phyloP scores from a whole-genome alignment of 2,888 invertebrate genomes.

The Drosophila sordidula region DNA sequence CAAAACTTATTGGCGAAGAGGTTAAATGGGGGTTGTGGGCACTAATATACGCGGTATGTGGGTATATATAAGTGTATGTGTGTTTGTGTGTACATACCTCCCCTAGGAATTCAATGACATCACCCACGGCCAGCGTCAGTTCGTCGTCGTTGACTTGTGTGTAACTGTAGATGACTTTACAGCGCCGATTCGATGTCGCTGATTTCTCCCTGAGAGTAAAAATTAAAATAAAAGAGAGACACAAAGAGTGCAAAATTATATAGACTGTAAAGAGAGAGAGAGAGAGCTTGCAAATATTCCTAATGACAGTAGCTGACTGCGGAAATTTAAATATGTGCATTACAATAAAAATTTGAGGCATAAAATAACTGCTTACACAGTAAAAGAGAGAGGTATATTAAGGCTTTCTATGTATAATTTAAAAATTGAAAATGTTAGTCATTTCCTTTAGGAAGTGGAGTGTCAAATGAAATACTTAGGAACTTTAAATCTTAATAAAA shows the following conservation, averaged over 20 bases:
- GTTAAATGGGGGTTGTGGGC: slow-evolving; percentile 75
- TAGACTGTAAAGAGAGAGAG: slow-evolving; percentile 16
- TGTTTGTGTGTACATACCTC: slow-evolving; percentile 87
- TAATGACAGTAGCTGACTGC: slow-evolving; percentile 28
- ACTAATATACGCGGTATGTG: slow-evolving; percentile 22
- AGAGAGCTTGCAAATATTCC: slow-evolving; percentile 18
- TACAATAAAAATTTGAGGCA: not conserved
- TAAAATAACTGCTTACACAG: not conserved
- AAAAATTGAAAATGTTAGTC: not conserved
- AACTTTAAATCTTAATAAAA: not conserved
- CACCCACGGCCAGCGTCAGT: slow-evolving; percentile 93
- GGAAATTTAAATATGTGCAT: not conserved
- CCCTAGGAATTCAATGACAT: slow-evolving; percentile 94
- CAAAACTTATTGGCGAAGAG: slow-evolving; percentile 72
- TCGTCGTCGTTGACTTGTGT: slow-evolving; percentile 97
- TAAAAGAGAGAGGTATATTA: not conserved
- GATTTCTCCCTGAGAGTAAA: slow-evolving; percentile 83
- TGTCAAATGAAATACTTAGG: not conserved
- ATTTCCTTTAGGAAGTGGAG: not conserved
- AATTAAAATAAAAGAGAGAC: slow-evolving; percentile 15
- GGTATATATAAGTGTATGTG: not conserved
- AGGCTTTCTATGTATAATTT: not conserved
- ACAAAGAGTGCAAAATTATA: slow-evolving; percentile 33
- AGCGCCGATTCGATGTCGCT: slow-evolving; percentile 87
- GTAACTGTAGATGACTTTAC: slow-evolving; percentile 95